Evolutionary conservation across 2,888 invertebrate species (phyloP), one percentile per base, ranked within the genome.

Genomic region (Drosophila nr. fundita): DNA sequence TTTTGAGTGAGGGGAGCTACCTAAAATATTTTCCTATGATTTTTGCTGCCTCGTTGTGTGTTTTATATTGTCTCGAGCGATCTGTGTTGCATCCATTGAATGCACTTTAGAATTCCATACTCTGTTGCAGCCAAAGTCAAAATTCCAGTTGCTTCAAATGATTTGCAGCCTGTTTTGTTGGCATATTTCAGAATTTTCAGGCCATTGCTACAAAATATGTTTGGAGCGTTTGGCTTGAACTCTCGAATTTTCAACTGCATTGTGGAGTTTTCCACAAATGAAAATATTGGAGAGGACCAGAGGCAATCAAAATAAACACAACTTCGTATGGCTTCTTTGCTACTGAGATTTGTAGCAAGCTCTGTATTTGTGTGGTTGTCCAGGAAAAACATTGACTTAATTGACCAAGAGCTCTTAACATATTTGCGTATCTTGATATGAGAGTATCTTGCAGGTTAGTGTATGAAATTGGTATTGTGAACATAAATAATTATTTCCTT

Each of bases 61-160:
- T 52, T 69, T 63, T 63, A 42, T 75, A 7, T 62, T 68, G 62
- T 73, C 53, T 64, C 58, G 61, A 53, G 57, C 49, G 59, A 65
- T 66, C 64, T 67, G 72, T 68, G 66, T 66, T 75, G 68, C 68
- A 76, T 68, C 61, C 61, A 57, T 66, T 68, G 52, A 68, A 6
- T 58, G 40, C 27, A 53, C 18, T 45, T 58, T 34, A 13, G 32
- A 54, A 34, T 21, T 21, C 10, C 42, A 27, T 42, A 7, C 11
- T n/a, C n/a, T 55, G 15, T 54, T 62, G 52, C 67, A 59, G 27
- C 2, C 24, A 6, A 48, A 53, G 36, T 42, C 68, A 49, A 57
- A 24, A 29, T 38, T 45, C 57, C 58, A 73, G 65, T 40, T 61
- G 62, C 71, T 45, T 74, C 53, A 59, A 74, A 74, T 78, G 70